Base-by-base conservation (phyloP, 2,113 vertebrate genomes). In the Rhizomys pruinosus region DNA sequence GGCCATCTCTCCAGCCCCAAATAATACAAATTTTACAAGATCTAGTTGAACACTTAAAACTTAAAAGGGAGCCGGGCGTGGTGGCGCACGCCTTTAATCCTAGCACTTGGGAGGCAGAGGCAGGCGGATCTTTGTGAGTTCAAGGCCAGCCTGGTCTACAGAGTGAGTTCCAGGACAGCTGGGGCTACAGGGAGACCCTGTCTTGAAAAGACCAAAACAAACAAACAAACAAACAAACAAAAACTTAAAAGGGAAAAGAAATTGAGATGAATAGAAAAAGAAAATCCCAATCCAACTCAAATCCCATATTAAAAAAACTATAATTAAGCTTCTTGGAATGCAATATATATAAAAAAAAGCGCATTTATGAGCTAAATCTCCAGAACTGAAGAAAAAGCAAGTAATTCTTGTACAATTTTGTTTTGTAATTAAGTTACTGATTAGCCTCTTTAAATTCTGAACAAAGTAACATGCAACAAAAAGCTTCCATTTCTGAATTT, bases 341-440 rank as follows among this genome's bases (percentile, higher is more conserved):
- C 19, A 68, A 44, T 64, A 7, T 44, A 63, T 42, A 95, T 72
- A 88, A 90, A 89, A 86, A 88, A 90, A 89, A 34, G 4, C 5
- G 69, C 3, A 89, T 63, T 89, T 79, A 91, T 55, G 74, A 39
- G 34, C 72, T n/a, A 91, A 68, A 4, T 61, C 5, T 84, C 12
- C 89, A 80, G 77, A 90, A 68, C 3, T 89, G 77, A 84, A n/a
- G 76, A 79, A 93, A 92, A 44, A 89, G 79, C 93, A 94, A 29
- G 32, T 61, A 87, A 93, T 87, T 63, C 59, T 44, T 23, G 5
- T 5, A 71, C 76, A n/a, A 86, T 74, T 55, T 93, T 71, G 90
- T 27, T 73, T 89, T 97, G 93, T 55, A 87, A 52, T 84, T 88
- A 69, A 90, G 68, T 93, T 82, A 88, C n/a, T 91, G 39, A 78